Conservation (phyloP, 1,140 invertebrate genomes). For the Schlechtendalia chinensis region DNA sequence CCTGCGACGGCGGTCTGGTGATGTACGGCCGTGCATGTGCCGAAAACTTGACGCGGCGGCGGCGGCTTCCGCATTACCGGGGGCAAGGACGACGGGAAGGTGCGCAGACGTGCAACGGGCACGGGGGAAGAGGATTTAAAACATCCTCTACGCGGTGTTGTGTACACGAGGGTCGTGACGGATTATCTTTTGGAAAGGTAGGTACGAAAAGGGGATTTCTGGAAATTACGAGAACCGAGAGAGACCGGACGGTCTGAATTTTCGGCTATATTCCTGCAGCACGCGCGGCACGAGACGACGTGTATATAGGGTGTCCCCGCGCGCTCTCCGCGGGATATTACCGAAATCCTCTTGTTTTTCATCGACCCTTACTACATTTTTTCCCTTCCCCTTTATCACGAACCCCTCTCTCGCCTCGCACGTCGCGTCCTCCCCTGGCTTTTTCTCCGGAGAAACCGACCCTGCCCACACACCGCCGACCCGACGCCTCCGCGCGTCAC, state of each 20-base stretch:
- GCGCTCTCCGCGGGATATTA: conserved; percentile 17
- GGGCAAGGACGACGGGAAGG: no score
- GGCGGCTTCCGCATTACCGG: conserved; percentile 33
- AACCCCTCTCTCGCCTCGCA: neutral
- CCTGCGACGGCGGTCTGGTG: neutral
- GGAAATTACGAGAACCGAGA: conserved; percentile 17
- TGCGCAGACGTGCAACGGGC: no score
- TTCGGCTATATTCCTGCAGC: conserved; percentile 22
- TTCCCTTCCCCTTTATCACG: neutral
- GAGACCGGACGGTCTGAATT: conserved; percentile 31
- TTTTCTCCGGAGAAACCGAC: neutral
- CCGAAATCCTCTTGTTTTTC: conserved; percentile 46
- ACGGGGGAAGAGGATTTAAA: conserved; percentile 31
- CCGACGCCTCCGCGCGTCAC: neutral
- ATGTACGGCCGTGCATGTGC: neutral
- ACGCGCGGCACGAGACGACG: neutral
- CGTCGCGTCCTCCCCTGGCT: neutral
- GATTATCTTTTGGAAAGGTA: conserved; percentile 49
- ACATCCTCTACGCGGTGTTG: conserved; percentile 40
- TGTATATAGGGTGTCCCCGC: neutral
- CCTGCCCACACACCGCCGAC: neutral
- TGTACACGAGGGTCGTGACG: conserved; percentile 44
- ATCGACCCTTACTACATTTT: conserved; percentile 24
- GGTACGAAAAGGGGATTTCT: conserved; percentile 46
- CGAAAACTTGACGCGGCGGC: conserved; percentile 43